A percentile compares a stretch with the other conserved stretches of the same genome.
Evolutionary conservation across 2,888 invertebrate genomes (phyloP).

Genomic region (Hirudinaria manillensis): DNA sequence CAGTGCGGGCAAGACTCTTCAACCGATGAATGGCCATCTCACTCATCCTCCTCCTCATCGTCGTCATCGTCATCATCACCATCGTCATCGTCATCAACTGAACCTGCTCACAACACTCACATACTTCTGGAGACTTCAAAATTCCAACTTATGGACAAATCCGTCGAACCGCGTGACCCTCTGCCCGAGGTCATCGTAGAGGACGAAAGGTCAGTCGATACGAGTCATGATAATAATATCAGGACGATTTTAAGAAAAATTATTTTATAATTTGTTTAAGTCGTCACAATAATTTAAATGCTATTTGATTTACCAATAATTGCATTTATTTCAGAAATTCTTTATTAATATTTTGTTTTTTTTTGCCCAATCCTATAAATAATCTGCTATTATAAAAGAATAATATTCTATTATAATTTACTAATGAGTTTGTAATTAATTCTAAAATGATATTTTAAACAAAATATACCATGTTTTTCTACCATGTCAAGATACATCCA

Average conservation of each 20-base stretch:
- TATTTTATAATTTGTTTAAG: no score
- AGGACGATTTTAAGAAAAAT: no score
- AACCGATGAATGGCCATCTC: neutral
- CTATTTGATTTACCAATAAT: no score
- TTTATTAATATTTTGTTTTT: no score
- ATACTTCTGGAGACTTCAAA: slow-evolving; percentile 55
- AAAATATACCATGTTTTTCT: no score
- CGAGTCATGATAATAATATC: neutral
- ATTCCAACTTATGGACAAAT: slow-evolving; percentile 80
- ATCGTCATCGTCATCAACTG: neutral
- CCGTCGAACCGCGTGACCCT: slow-evolving; percentile 69
- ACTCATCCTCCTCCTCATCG: neutral
- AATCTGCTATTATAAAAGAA: no score
- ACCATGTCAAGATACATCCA: neutral
- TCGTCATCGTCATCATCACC: slow-evolving; percentile 2
- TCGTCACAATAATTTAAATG: no score
- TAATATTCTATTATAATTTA: no score
- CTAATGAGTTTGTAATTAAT: no score
- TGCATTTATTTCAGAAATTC: no score
- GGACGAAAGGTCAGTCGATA: slow-evolving; percentile 58
- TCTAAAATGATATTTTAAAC: no score
- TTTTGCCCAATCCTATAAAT: no score
- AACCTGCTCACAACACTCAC: slow-evolving; percentile 28
- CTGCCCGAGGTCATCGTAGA: slow-evolving; percentile 68
- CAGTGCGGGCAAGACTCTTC: slow-evolving; percentile 1